Evolutionary conservation across 1,140 invertebrate species (phyloP).

Genomic region (Eriosoma lanigerum): DNA sequence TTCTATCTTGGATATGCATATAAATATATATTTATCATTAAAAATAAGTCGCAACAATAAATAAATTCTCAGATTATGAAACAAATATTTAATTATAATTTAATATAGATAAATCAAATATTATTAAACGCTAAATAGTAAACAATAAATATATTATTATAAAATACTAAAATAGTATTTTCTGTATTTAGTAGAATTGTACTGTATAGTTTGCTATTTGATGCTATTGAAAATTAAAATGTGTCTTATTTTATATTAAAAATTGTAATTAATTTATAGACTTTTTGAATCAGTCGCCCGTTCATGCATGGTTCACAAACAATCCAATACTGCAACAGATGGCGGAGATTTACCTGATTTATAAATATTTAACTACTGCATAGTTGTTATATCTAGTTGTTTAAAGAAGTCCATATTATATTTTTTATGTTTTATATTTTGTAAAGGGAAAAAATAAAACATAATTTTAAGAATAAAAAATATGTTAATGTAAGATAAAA

Average conservation of each 20-base stretch:
- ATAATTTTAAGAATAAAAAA: not conserved
- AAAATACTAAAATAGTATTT: too few species aligned
- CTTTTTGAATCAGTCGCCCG: slow-evolving; percentile 91
- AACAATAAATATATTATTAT: too few species aligned
- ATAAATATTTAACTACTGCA: not conserved
- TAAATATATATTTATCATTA: too few species aligned
- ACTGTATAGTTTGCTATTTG: not conserved
- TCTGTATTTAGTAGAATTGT: too few species aligned
- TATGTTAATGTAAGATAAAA: slow-evolving; percentile 35
- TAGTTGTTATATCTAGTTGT: not conserved
- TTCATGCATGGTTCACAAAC: slow-evolving; percentile 78
- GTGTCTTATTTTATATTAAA: slow-evolving; percentile 31
- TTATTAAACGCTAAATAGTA: too few species aligned
- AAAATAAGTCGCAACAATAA: too few species aligned
- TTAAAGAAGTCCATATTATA: not conserved
- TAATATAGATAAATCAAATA: too few species aligned
- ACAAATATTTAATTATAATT: too few species aligned
- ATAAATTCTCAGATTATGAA: too few species aligned
- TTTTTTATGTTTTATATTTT: slow-evolving; percentile 33
- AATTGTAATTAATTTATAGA: slow-evolving; percentile 63
- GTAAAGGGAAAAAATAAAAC: not conserved
- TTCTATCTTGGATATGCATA: too few species aligned
- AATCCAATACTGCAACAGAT: slow-evolving; percentile 9
- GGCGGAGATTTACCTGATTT: slow-evolving; percentile 29
- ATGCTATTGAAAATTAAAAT: not conserved